phyloP scores from a whole-genome alignment of 2,797 vertebrate species.

The Siniperca undulata region DNA sequence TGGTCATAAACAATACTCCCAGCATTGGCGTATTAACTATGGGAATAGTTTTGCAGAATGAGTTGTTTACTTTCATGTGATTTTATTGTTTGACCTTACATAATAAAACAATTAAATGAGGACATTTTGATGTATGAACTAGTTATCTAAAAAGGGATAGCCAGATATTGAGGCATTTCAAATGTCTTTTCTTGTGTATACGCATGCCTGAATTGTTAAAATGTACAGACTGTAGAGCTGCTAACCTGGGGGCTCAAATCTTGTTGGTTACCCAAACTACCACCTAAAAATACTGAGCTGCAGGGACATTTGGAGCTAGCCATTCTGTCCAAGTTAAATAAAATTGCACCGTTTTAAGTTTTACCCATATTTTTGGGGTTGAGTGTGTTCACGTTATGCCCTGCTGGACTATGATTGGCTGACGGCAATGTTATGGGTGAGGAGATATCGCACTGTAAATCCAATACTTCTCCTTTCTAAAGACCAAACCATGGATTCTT shows the following conservation, averaged over 20 bases:
- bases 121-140: neutral
- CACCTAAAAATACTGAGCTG: neutral
- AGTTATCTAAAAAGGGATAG: neutral
- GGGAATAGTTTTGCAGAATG: neutral
- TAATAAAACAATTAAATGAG: neutral
- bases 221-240: neutral
- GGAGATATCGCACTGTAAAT: neutral
- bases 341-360: neutral
- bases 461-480: neutral
- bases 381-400: neutral
- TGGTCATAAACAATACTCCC: neutral
- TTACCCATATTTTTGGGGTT: neutral
- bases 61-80: neutral
- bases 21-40: neutral
- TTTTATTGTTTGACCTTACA: constrained; percentile 4
- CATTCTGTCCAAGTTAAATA: neutral
- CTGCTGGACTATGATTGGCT: neutral
- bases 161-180: neutral
- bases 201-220: neutral
- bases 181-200: neutral
- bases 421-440: neutral
- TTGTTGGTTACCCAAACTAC: constrained; percentile 1
- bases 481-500: neutral
- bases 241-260: neutral
- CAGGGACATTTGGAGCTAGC: neutral